These are phyloP conservation scores for Sinonovacula constricta DNA, from an alignment of 1,140 invertebrate species.

Conservation along the genomic window DNA sequence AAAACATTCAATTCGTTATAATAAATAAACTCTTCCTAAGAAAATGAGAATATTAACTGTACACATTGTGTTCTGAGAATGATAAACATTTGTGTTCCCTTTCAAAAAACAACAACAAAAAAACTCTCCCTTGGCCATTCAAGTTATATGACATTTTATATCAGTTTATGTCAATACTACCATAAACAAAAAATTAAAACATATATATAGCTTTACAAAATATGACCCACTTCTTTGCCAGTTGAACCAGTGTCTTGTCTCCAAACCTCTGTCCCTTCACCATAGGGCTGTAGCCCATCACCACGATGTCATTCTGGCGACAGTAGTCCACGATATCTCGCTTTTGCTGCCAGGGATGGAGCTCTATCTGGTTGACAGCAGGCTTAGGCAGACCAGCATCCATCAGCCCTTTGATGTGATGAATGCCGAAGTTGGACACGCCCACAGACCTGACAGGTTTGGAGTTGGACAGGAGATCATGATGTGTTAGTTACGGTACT, in stretches of 20 bases:
- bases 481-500: background rate
- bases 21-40: no score
- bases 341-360: constrained; percentile 68
- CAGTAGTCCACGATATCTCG: constrained; percentile 67
- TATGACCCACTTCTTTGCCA: constrained; percentile 58
- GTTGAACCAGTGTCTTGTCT: constrained; percentile 54
- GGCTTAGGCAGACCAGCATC: constrained; percentile 63
- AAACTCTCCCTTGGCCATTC: no score
- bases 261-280: constrained; percentile 58
- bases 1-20: no score
- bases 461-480: background rate
- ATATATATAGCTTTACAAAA: no score
- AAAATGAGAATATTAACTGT: no score
- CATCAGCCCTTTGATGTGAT: constrained; percentile 66
- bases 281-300: constrained; percentile 74
- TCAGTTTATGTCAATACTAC: no score
- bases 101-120: no score
- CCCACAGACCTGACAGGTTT: constrained; percentile 66
- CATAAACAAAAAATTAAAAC: no score
- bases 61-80: no score
- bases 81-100: no score
- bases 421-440: constrained; percentile 73
- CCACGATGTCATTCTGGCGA: constrained; percentile 59
- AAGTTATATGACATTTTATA: no score
- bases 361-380: constrained; percentile 73